Base-by-base conservation (phyloP, 2,113 vertebrate genomes). In the Pheucticus melanocephalus region DNA sequence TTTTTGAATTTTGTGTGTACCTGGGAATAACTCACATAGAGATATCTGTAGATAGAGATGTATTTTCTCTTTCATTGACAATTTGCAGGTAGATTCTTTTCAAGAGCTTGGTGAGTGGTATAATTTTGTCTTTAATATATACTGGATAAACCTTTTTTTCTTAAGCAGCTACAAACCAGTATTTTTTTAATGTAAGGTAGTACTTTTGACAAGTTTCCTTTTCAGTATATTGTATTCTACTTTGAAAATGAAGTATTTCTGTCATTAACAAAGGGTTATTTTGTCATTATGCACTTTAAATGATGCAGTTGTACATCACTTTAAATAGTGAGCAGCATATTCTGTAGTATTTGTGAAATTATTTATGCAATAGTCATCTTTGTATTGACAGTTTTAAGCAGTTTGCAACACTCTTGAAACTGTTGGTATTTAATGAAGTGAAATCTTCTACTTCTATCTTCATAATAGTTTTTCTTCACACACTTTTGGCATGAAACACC, bases 71-170 rank as follows among this genome's bases (percentile, higher is more conserved):
- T 73, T 75, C 28, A 77, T 5, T 66, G 25, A 28, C 3, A 4
- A 31, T 81, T 68, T 60, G 31, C 37, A 65, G 10, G 27, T 35
- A 78, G 16, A 68, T 61, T 15, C 8, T 86, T 72, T 69, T 27
- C 30, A 68, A 50, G 18, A 77, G 56, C 7, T 39, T 56, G 6
- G 8, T 57, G 54, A 44, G 12, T 82, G 54, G 22, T 51, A 44
- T 77, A 92, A 69, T 83, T 79, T 86, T 56, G 8, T 80, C 37
- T 69, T 69, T 81, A 66, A 53, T 56, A 28, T 81, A 22, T 51
- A 61, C 12, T 0, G 0, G n/a, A n/a, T 54, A 68, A 76, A 33
- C 5, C 3, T 12, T 56, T 51, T 76, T 61, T n/a, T 47, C 42
- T 81, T 44, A 77, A 73, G 39, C 22, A 73, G 6, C 50, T 83